Percentiles rank a stretch among this genome's conserved stretches.
Evolutionary conservation across 2,888 invertebrate species (phyloP).

Genomic region (Ctena decussata): DNA sequence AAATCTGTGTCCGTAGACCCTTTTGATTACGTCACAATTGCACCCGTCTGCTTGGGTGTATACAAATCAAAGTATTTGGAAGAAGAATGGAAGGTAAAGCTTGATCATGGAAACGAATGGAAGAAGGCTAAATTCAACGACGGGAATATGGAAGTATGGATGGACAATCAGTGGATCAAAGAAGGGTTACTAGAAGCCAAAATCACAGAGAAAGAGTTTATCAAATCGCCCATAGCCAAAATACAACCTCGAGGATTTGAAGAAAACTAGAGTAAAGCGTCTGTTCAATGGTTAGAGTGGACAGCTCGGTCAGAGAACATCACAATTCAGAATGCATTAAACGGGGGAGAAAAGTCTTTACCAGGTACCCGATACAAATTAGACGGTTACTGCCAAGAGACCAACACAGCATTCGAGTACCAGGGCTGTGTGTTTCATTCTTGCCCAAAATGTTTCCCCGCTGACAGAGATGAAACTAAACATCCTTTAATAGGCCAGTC

Average conservation of each 20-base stretch:
- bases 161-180: conserved; percentile 22
- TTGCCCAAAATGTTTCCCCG: no score
- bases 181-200: conserved; percentile 9
- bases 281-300: conserved; percentile 21
- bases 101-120: conserved; percentile 29
- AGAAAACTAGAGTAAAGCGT: conserved; percentile 10
- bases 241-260: background rate
- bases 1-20: conserved; percentile 42
- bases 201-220: conserved; percentile 11
- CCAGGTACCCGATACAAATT: background rate
- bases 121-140: conserved; percentile 10
- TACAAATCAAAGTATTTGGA: conserved; percentile 43
- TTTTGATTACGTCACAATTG: conserved; percentile 49
- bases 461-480: no score
- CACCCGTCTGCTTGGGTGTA: conserved; percentile 40
- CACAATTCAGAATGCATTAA: background rate
- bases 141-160: conserved; percentile 10
- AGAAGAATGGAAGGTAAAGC: conserved; percentile 48
- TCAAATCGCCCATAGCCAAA: conserved; percentile 15
- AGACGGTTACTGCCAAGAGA: conserved; percentile 11
- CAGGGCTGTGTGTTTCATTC: background rate
- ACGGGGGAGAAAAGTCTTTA: conserved; percentile 21
- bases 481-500: no score
- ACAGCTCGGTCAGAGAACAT: background rate
- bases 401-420: conserved; percentile 3